Percentiles rank a stretch among this genome's conserved stretches.
Evolutionary conservation across 2,113 vertebrate species (phyloP).

Genomic region (Coptodon bakossiorum): DNA sequence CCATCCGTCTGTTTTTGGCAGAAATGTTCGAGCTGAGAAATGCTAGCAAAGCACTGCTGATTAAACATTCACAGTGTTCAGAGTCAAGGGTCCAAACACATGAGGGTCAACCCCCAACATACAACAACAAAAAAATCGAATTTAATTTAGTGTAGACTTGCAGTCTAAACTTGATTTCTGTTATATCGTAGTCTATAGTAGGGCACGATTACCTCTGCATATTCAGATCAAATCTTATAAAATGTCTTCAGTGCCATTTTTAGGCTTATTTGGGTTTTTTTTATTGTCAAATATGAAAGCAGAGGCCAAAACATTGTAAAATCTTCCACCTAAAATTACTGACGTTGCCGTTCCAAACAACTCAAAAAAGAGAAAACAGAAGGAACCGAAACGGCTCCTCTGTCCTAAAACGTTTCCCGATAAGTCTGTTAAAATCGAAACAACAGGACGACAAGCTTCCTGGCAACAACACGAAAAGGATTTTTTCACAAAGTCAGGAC

Average conservation of each 20-base stretch:
- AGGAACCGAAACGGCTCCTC: rapidly evolving
- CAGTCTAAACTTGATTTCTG: not conserved
- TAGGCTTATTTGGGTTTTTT: not conserved
- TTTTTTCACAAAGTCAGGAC: not conserved
- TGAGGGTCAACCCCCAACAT: rapidly evolving
- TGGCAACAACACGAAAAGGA: not conserved
- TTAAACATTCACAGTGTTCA: not conserved
- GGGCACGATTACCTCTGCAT: not conserved
- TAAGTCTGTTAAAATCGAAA: not conserved
- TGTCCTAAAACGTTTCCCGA: not conserved
- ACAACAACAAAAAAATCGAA: not conserved
- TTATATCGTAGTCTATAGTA: not conserved
- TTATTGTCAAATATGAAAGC: not conserved
- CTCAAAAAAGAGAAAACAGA: not conserved
- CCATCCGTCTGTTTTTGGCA: not conserved
- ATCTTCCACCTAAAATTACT: not conserved
- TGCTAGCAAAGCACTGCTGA: not conserved
- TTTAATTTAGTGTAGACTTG: not conserved
- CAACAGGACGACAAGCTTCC: not conserved
- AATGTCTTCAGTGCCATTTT: not conserved
- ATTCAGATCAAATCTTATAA: not conserved
- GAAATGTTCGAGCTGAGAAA: not conserved
- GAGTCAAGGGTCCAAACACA: rapidly evolving
- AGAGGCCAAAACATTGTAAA: not conserved
- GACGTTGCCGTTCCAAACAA: not conserved